Evolutionary conservation across 2,888 invertebrate genomes (phyloP).

Genomic region (Mesoligia furuncula): DNA sequence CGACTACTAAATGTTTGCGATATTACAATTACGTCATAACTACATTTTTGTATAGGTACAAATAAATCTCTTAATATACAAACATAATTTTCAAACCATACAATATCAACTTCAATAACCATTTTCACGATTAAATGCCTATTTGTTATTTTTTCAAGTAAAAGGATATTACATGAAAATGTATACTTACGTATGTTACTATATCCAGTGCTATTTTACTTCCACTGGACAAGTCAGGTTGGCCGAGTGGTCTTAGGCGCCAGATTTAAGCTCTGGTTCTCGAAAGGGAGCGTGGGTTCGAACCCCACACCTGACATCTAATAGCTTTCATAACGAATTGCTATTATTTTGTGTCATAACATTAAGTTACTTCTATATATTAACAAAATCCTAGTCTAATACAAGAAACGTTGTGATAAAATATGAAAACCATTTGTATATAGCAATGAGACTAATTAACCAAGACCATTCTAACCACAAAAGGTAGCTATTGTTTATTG

Average conservation of each 20-base stretch:
- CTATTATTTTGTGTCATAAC: too few species aligned
- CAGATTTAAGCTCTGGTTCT: not conserved
- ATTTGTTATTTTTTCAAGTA: not conserved
- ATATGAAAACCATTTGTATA: not conserved
- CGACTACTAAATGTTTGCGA: too few species aligned
- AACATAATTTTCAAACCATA: not conserved
- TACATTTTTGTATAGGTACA: not conserved
- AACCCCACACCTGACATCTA: constrained; percentile 94
- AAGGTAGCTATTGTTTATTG: not conserved
- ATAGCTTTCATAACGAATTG: too few species aligned
- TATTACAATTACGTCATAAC: not conserved
- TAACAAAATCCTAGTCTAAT: too few species aligned
- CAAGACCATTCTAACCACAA: not conserved
- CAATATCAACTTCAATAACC: not conserved
- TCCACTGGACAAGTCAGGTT: constrained; percentile 90
- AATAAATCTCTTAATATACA: not conserved
- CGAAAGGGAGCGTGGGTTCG: constrained; percentile 95
- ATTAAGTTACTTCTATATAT: too few species aligned
- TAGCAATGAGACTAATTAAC: not conserved
- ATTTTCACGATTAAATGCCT: not conserved
- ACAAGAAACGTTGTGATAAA: not conserved
- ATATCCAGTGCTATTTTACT: too few species aligned
- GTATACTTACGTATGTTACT: too few species aligned
- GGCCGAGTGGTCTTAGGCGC: constrained; percentile 95
- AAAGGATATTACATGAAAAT: not conserved